A percentile compares a stretch with the other conserved stretches of the same genome.
phyloP scores from a whole-genome alignment of 2,113 vertebrate genomes.

The Perca fluviatilis region DNA sequence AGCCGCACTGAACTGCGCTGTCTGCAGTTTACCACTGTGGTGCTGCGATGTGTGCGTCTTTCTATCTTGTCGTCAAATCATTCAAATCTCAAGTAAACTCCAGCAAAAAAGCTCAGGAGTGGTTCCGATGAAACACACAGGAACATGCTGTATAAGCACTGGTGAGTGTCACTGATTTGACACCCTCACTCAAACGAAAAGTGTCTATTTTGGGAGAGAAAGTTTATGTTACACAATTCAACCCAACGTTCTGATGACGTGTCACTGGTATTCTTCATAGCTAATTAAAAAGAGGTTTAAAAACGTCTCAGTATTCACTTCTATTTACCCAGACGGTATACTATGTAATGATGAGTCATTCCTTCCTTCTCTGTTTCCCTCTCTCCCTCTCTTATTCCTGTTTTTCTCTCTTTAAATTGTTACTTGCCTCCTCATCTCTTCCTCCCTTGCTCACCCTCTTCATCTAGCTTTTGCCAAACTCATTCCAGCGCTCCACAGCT shows the following conservation, averaged over 20 bases:
- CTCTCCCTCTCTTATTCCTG: not conserved
- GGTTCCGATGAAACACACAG: conserved; percentile 23
- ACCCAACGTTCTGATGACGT: not conserved
- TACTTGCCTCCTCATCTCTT: not conserved
- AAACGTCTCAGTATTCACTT: not conserved
- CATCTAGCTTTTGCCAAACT: not conserved
- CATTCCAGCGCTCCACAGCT: not conserved
- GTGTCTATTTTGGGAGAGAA: not conserved
- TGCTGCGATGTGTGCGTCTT: too few relatives aligned
- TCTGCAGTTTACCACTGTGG: too few relatives aligned
- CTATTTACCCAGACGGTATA: conserved; percentile 5
- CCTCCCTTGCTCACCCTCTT: not conserved
- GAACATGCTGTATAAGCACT: not conserved
- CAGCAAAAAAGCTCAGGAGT: conserved; percentile 1
- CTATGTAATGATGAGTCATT: not conserved
- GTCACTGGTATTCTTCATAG: not conserved
- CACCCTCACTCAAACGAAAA: not conserved
- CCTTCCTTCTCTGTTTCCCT: not conserved
- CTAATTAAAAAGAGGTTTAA: not conserved
- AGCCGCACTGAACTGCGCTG: too few relatives aligned
- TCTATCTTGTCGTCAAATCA: not conserved
- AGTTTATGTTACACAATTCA: not conserved
- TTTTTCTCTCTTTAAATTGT: not conserved
- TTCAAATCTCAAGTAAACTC: not conserved
- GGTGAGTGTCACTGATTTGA: not conserved